These are phyloP conservation scores for Papilio protenor DNA, from an alignment of 2,888 invertebrate species.

Conservation along the genomic window DNA sequence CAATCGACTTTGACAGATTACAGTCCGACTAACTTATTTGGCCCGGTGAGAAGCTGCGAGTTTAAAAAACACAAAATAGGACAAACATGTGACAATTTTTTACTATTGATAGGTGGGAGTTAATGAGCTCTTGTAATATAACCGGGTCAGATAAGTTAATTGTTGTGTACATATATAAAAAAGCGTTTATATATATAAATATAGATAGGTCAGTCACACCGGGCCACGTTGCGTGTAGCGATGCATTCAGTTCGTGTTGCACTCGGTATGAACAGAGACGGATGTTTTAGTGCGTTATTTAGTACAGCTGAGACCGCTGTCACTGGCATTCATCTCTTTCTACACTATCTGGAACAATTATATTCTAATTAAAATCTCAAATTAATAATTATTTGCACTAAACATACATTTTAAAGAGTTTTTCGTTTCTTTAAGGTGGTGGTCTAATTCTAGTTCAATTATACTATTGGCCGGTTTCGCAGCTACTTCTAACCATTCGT, in stretches of 20 bases:
- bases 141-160: not conserved
- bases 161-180: slow-evolving; percentile 51
- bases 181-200: slow-evolving; percentile 63
- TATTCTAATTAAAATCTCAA: not conserved
- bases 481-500: too few species aligned
- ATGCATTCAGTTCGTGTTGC: slow-evolving; percentile 71
- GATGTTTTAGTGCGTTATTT: slow-evolving; percentile 66
- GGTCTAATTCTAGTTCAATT: too few species aligned
- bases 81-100: not conserved
- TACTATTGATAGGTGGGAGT: not conserved
- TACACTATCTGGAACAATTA: slow-evolving; percentile 66
- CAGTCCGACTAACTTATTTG: slow-evolving; percentile 50
- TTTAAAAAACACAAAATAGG: too few species aligned
- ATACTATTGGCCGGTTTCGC: too few species aligned
- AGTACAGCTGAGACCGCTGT: slow-evolving; percentile 70
- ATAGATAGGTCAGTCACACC: slow-evolving; percentile 71
- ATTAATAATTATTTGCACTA: too few species aligned
- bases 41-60: not conserved
- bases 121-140: not conserved
- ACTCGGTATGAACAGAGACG: slow-evolving; percentile 61
- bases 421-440: too few species aligned
- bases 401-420: too few species aligned
- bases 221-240: slow-evolving; percentile 68
- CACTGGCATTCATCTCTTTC: slow-evolving; percentile 66
- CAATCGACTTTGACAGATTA: slow-evolving; percentile 57